These are phyloP conservation scores for Nudaria mundana DNA, from an alignment of 2,888 invertebrate species.

Conservation along the genomic window DNA sequence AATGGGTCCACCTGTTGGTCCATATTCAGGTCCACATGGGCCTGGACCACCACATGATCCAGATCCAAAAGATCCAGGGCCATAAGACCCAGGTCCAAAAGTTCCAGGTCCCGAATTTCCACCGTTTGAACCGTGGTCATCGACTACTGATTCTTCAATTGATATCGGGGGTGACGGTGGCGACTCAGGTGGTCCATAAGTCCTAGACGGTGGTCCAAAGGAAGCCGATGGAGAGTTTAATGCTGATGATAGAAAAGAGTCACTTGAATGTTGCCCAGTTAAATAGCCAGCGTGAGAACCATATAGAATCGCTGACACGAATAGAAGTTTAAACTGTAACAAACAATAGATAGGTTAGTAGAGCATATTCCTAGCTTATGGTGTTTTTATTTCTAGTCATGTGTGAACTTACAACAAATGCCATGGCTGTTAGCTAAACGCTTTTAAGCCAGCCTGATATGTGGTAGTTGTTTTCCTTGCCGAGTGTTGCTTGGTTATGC, in stretches of 20 bases:
- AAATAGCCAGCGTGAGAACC: conserved; percentile 55
- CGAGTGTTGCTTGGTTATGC: conserved; percentile 66
- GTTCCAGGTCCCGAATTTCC: conserved; percentile 18
- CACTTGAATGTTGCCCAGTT: conserved; percentile 48
- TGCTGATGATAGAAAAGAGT: conserved; percentile 62
- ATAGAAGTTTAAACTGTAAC: conserved; percentile 66
- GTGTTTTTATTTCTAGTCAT: conserved; percentile 20
- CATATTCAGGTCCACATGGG: conserved; percentile 13
- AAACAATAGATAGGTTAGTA: conserved; percentile 27
- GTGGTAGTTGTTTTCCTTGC: conserved; percentile 64
- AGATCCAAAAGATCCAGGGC: conserved; percentile 2
- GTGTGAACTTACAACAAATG: conserved; percentile 69
- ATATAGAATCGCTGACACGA: conserved; percentile 60
- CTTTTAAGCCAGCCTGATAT: conserved; percentile 65
- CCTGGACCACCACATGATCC: conserved; percentile 7
- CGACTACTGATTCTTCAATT: conserved; percentile 31
- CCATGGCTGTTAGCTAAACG: conserved; percentile 80
- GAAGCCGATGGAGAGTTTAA: conserved; percentile 60
- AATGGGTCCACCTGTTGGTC: conserved; percentile 14
- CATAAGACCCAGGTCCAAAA: conserved; percentile 6
- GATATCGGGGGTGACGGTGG: background rate
- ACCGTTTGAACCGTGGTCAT: conserved; percentile 24
- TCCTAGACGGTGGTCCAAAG: conserved; percentile 58
- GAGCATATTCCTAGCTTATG: background rate
- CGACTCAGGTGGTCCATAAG: conserved; percentile 48